Conservation (phyloP, 2,797 vertebrate species). For the Hapalemur alaotrensis region DNA sequence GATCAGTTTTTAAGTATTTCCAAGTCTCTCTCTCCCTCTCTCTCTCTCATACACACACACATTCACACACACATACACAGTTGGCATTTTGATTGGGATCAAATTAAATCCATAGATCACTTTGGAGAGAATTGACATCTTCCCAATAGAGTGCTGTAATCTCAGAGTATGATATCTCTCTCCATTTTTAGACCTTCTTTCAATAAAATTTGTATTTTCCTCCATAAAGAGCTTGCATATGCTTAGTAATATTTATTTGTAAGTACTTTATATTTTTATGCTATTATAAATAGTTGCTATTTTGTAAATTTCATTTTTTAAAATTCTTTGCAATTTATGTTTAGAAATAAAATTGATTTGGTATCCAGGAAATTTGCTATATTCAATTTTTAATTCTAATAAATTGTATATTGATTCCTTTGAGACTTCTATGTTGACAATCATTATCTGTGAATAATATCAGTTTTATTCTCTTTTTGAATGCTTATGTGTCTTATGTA, state of each 20-base stretch:
- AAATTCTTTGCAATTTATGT: background rate
- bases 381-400: background rate
- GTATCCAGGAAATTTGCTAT: background rate
- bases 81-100: constrained; percentile 11
- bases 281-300: background rate
- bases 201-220: background rate
- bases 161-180: background rate
- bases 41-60: background rate
- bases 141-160: background rate
- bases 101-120: background rate
- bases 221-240: background rate
- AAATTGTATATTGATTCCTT: background rate
- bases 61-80: background rate
- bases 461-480: background rate
- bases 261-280: background rate
- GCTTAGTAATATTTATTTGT: background rate
- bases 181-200: background rate
- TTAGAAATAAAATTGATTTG: background rate
- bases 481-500: background rate
- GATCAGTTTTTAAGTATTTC: background rate
- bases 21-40: background rate
- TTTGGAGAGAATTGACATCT: background rate
- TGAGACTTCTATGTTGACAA: background rate
- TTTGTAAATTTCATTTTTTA: background rate
- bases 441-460: background rate